Base-by-base conservation (phyloP, 2,113 vertebrate genomes). In the Patagioenas fasciata region DNA sequence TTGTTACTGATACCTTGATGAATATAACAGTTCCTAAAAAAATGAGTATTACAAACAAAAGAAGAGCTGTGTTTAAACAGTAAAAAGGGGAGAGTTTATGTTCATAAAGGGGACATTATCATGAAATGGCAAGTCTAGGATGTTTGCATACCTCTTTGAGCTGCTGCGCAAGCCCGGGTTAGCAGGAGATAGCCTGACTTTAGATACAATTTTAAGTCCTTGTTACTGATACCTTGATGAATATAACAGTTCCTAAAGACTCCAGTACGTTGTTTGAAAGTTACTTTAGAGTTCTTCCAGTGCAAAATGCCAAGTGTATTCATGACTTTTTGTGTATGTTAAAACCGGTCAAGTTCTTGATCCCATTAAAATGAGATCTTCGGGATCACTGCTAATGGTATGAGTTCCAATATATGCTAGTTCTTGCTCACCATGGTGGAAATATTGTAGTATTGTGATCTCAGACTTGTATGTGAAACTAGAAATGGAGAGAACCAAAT, bases 131-230 rank as follows among this genome's bases (percentile, higher is more conserved):
- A 42, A 29, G 11, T 57, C 15, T 66, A 21, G 9, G 6, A 9
- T 58, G 3, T 38, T 80, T 47, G 10, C 10, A 3, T 61, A 42
- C 11, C 20, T 56, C 38, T 70, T 25, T 28, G 25, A 75, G 40
- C 13, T 58, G 7, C 56, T 64, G 4, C 53, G 12, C 18, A 79
- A 79, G 11, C 25, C 9, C 0, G 0, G 4, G 4, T 24, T 85
- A 71, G 25, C 23, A 32, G 56, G 28, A 25, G 12, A 4, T 66
- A 36, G 9, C 13, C 23, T 62, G 65, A 15, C 2, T 74, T 91
- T 9, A 64, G 21, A 5, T 32, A 7, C 31, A 24, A 2, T 44
- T 85, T 73, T 13, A 58, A 58, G 7, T 36, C 5, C 32, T 74
- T 19, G 19, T 61, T 92, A 23, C 23, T 64, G 4, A 15, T 85